Percentiles rank a stretch among this genome's conserved stretches.
These are phyloP conservation scores for Perdix hodgsoniae DNA, from an alignment of 2,797 vertebrate species.

Conservation along the genomic window DNA sequence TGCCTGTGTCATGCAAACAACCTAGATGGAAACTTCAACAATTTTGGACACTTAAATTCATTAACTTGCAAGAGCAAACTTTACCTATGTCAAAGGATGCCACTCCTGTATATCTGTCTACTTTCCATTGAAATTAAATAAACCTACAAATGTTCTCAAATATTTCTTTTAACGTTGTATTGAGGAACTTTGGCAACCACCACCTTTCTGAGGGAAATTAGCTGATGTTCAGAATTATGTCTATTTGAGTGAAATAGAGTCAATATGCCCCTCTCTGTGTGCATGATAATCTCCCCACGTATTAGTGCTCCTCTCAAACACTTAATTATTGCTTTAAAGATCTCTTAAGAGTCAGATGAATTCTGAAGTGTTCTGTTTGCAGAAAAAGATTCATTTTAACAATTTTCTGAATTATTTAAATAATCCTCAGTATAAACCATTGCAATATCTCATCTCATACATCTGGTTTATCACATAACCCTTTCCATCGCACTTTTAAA, in stretches of 20 bases:
- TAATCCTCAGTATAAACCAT: background rate
- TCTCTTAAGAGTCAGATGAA: conserved; percentile 48
- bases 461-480: background rate
- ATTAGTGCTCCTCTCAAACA: conserved; percentile 21
- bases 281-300: conserved; percentile 1
- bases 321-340: conserved; percentile 60
- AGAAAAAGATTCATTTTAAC: conserved; percentile 37
- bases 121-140: background rate
- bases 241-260: background rate
- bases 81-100: background rate
- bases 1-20: background rate
- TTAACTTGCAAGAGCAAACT: background rate
- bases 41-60: background rate
- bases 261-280: background rate
- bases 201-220: background rate
- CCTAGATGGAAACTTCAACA: background rate
- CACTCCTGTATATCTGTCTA: background rate
- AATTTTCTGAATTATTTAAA: conserved; percentile 60
- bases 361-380: conserved; percentile 52
- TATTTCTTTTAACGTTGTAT: background rate
- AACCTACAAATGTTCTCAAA: background rate
- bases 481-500: background rate
- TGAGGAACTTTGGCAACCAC: conserved; percentile 2
- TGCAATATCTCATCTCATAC: background rate
- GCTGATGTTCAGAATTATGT: conserved; percentile 30